Conservation (phyloP, 2,113 vertebrate genomes). For the Bucco capensis region DNA sequence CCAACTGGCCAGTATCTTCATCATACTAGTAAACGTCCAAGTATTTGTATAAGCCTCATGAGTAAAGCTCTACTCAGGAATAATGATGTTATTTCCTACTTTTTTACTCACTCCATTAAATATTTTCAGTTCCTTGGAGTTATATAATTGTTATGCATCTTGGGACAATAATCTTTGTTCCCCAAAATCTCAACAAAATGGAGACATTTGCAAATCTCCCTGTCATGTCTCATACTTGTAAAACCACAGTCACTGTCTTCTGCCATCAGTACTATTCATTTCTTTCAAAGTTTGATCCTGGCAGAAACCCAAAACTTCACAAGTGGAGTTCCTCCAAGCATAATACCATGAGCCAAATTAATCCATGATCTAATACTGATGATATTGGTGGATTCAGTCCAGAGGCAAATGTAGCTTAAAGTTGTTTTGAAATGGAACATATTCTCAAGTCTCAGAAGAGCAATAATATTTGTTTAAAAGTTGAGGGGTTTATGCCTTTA, state of each 20-base stretch:
- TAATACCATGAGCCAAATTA: slow-evolving; percentile 3
- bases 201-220: neutral
- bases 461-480: slow-evolving; percentile 11
- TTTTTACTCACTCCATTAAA: neutral
- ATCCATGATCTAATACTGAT: slow-evolving; percentile 53
- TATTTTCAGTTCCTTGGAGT: neutral
- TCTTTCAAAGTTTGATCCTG: neutral
- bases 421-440: slow-evolving; percentile 29
- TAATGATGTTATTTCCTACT: neutral
- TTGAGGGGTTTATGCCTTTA: neutral
- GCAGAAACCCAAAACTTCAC: neutral
- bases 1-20: neutral
- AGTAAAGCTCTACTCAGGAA: neutral
- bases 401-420: slow-evolving; percentile 14
- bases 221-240: neutral
- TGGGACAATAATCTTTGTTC: neutral
- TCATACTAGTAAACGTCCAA: neutral
- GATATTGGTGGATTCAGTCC: slow-evolving; percentile 38
- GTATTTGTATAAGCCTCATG: neutral
- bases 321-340: slow-evolving; percentile 33
- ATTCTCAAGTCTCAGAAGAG: slow-evolving; percentile 4
- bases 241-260: neutral
- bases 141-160: neutral
- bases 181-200: neutral
- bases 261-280: neutral